These are phyloP conservation scores for Pristionchus japonicus DNA, from an alignment of 2,888 invertebrate genomes.

Conservation along the genomic window DNA sequence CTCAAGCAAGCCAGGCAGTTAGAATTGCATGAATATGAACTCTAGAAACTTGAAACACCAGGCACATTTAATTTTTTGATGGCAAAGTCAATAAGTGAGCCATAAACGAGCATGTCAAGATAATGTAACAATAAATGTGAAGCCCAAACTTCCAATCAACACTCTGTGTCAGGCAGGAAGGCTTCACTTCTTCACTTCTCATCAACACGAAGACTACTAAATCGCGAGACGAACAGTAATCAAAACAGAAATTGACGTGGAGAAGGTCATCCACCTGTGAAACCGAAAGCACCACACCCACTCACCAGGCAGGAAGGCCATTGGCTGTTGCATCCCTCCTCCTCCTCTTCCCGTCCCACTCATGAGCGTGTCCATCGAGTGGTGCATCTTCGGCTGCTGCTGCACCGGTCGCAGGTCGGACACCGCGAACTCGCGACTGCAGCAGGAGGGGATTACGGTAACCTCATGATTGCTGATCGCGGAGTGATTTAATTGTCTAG, in stretches of 20 bases:
- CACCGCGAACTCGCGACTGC: constrained; percentile 3
- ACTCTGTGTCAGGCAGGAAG: no score
- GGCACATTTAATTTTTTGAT: no score
- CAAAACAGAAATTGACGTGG: no score
- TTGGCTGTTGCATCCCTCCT: neutral
- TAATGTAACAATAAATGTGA: neutral
- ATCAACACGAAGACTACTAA: no score
- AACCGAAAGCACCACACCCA: neutral
- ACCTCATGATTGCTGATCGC: no score
- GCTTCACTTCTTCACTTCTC: no score
- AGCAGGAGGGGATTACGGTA: neutral
- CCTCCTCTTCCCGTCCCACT: neutral
- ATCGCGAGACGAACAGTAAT: no score
- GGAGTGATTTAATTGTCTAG: no score
- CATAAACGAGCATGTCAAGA: neutral
- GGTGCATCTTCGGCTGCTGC: neutral
- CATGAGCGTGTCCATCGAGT: neutral
- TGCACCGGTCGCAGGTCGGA: constrained; percentile 35
- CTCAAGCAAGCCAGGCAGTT: no score
- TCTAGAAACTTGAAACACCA: no score
- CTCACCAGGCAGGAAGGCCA: neutral
- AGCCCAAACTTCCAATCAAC: neutral
- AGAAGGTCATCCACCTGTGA: neutral
- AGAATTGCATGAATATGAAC: no score
- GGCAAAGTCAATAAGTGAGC: no score